A percentile compares a stretch with the other conserved stretches of the same genome.
Evolutionary conservation across 2,797 vertebrate species (phyloP).

Genomic region (Cephalopachus bancanus): DNA sequence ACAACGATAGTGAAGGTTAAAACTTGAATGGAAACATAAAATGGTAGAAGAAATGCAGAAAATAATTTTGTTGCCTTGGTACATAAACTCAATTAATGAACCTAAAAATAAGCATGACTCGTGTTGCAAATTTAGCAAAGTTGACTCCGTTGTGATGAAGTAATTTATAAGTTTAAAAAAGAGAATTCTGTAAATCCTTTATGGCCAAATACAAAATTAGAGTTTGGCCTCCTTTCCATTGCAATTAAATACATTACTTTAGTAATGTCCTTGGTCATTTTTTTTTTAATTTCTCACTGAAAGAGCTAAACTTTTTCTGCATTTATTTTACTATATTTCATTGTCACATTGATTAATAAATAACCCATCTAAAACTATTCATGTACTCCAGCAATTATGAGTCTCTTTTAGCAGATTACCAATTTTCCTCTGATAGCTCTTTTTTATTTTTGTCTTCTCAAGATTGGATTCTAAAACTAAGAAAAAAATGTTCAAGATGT

Average conservation of each 20-base stretch:
- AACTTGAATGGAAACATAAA: background rate
- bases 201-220: background rate
- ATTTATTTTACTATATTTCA: constrained; percentile 36
- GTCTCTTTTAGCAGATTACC: background rate
- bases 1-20: background rate
- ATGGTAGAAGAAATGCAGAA: background rate
- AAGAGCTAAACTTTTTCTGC: constrained; percentile 6
- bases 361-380: background rate
- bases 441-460: constrained; percentile 44
- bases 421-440: background rate
- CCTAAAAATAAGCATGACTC: background rate
- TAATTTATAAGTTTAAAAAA: background rate
- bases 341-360: constrained; percentile 44
- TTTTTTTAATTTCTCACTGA: background rate
- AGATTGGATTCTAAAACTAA: background rate
- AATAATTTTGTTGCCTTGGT: background rate
- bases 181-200: constrained; percentile 12
- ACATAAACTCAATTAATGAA: background rate
- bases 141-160: background rate
- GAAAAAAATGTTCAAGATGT: background rate
- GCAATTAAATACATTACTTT: background rate
- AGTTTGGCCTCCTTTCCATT: background rate
- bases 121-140: background rate
- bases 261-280: background rate
- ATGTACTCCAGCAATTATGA: background rate